A percentile compares a stretch with the other conserved stretches of the same genome.
Evolutionary conservation across 2,888 invertebrate genomes (phyloP).

Genomic region (Sminthurinus aureus): DNA sequence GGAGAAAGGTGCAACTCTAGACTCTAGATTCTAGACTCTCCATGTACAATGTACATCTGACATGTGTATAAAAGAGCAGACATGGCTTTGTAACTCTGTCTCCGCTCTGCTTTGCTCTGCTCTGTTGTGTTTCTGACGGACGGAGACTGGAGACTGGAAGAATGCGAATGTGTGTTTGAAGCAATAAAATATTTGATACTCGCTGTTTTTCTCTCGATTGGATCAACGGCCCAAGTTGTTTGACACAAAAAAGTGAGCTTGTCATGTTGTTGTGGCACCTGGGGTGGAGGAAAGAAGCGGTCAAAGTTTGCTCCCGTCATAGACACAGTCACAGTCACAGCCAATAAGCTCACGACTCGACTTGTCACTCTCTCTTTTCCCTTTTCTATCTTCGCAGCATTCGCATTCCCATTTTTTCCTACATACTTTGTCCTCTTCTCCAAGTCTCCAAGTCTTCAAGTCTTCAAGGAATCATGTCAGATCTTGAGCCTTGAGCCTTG

Average conservation of each 20-base stretch:
- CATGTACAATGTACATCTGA: no score
- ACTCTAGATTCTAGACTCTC: no score
- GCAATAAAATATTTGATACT: constrained; percentile 36
- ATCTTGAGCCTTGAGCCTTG: neutral
- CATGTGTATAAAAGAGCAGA: neutral
- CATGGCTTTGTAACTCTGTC: neutral
- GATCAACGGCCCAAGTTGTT: constrained; percentile 35
- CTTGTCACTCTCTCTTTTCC: constrained; percentile 9
- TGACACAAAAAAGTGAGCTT: constrained; percentile 37
- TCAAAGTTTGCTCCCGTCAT: neutral
- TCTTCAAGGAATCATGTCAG: no score
- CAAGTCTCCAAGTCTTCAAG: no score
- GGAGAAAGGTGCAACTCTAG: no score
- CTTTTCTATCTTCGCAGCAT: neutral
- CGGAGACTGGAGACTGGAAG: neutral
- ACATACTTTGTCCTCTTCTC: no score
- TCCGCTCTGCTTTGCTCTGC: no score
- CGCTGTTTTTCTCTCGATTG: constrained; percentile 18
- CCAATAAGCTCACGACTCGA: neutral
- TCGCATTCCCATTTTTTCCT: no score
- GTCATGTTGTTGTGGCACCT: constrained; percentile 40
- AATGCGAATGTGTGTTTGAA: constrained; percentile 9
- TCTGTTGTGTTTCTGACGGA: no score
- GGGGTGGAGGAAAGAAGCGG: constrained; percentile 23
- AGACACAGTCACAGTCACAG: neutral